Conservation (phyloP, 2,113 vertebrate species). For the Zosterops pallidus region DNA sequence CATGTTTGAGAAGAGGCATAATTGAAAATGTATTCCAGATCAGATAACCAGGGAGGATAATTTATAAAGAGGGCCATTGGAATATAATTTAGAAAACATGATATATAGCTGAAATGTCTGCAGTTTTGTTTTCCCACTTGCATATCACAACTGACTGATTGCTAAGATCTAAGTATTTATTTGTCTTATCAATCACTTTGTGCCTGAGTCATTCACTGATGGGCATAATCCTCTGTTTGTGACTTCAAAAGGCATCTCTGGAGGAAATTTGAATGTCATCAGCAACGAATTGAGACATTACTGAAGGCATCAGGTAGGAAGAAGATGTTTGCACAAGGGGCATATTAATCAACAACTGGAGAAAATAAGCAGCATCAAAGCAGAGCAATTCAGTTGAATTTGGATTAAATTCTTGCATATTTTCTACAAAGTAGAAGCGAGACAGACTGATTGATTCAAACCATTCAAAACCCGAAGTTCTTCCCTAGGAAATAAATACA, state of each 20-base stretch:
- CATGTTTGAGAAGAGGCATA: not conserved
- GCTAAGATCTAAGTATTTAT: conserved; percentile 34
- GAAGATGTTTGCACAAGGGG: not conserved
- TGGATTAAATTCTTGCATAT: not conserved
- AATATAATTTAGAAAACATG: conserved; percentile 13
- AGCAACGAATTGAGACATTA: conserved; percentile 21
- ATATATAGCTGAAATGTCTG: not conserved
- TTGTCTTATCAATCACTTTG: conserved; percentile 60
- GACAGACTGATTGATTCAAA: not conserved
- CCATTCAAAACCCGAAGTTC: not conserved
- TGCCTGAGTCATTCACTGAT: conserved; percentile 52
- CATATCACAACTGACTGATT: conserved; percentile 55
- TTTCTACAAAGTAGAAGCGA: not conserved
- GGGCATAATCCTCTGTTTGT: conserved; percentile 40
- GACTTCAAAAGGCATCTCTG: conserved; percentile 39
- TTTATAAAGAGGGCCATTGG: not conserved
- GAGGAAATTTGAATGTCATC: conserved; percentile 55
- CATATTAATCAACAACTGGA: conserved; percentile 7
- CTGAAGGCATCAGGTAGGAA: conserved; percentile 23
- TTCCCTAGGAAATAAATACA: not conserved
- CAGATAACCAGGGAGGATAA: not conserved
- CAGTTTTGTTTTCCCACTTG: conserved; percentile 5
- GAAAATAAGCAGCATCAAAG: not conserved
- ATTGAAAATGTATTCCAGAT: not conserved
- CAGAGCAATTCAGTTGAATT: not conserved